phyloP scores from a whole-genome alignment of 2,888 invertebrate species.

The Ptychoptera contaminata region DNA sequence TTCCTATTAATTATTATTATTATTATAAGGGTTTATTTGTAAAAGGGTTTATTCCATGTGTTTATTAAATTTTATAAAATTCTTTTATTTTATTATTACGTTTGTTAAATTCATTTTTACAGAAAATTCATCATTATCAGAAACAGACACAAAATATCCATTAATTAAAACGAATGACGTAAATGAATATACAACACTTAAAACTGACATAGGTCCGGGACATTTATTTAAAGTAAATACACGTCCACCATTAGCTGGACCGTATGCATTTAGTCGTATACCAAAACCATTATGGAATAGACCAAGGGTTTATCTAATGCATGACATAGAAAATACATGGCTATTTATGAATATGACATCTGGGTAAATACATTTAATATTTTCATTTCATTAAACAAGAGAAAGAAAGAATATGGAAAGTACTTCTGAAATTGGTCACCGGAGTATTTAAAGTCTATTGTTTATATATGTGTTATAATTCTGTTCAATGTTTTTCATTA shows the following conservation, averaged over 20 bases:
- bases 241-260: constrained; percentile 70
- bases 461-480: no score
- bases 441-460: no score
- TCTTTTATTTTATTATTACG: no score
- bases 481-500: not conserved
- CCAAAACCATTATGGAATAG: constrained; percentile 67
- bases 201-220: constrained; percentile 31
- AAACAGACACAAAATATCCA: not conserved
- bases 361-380: constrained; percentile 37
- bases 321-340: constrained; percentile 62
- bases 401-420: no score
- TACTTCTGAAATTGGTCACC: no score
- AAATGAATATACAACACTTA: constrained; percentile 10
- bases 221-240: constrained; percentile 41
- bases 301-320: constrained; percentile 64
- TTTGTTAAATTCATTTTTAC: no score
- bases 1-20: no score
- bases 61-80: no score
- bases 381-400: no score
- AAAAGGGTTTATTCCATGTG: no score
- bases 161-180: constrained; percentile 1
- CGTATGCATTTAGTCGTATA: constrained; percentile 78
- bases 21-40: no score
- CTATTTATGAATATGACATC: constrained; percentile 68
- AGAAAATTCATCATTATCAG: not conserved